These are phyloP conservation scores for Crypturellus tataupa DNA, from an alignment of 2,797 vertebrate species.

Conservation along the genomic window DNA sequence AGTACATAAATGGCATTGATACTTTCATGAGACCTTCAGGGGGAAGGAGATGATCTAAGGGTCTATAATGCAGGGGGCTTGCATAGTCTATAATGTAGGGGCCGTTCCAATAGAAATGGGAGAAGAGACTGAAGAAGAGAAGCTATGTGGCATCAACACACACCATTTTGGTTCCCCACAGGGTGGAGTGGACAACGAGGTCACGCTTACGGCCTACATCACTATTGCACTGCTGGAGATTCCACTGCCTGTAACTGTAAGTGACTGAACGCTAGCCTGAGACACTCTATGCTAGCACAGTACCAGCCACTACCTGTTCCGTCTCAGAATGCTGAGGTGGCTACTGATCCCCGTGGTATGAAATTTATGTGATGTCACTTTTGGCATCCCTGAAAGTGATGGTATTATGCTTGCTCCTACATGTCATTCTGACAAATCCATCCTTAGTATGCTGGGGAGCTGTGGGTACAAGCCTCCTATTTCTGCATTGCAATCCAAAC, in stretches of 20 bases:
- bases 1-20: background rate
- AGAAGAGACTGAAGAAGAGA: background rate
- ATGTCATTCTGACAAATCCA: rapidly evolving
- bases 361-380: background rate
- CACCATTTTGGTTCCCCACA: conserved; percentile 27
- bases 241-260: conserved; percentile 57
- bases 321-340: background rate
- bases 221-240: conserved; percentile 75
- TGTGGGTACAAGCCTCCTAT: rapidly evolving
- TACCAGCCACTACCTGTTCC: background rate
- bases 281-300: background rate
- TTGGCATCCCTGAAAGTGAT: background rate
- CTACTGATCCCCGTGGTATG: background rate
- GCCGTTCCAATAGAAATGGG: background rate
- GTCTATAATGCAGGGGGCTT: background rate
- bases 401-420: background rate
- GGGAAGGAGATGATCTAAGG: background rate
- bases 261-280: background rate
- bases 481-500: rapidly evolving
- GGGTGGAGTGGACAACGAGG: conserved; percentile 78
- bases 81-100: background rate
- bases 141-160: background rate
- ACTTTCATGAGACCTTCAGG: background rate
- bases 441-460: background rate
- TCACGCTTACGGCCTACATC: conserved; percentile 75